Evolutionary conservation across 2,888 invertebrate species (phyloP), one percentile per base, ranked within the genome.

Genomic region (Apomyelois bistriatella): DNA sequence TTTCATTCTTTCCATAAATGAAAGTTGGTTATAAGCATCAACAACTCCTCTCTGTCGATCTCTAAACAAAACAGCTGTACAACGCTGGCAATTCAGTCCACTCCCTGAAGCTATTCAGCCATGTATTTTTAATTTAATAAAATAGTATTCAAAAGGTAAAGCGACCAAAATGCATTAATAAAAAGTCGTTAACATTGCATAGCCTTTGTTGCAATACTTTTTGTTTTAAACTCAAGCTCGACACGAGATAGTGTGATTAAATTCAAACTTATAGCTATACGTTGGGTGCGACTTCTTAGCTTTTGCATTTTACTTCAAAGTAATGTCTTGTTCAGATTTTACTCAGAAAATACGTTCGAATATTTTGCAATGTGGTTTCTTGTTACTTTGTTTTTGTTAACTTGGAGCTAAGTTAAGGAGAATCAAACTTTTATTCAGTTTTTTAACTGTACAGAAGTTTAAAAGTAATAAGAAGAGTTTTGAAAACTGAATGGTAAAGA

Each of bases 241-340:
- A 40, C 50, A 50, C 50, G 50, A 50, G 50, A 50, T 41, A 51
- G 42, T 51, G 42, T 43, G 51, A 51, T 51, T 51, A 51, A 51
- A 51, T 51, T 51, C 35, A 36, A 43, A 43, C 32, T 51, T 51
- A 51, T 36, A 22, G 17, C 51, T 42, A 17, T 51, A 43, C 12
- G n/a, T 49, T 49, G 38, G 12, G 30, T 15, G 32, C 30, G 30
- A 32, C 30, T 46, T 13, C 30, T 32, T 46, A 13, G 35, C 28
- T 41, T 50, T 41, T 41, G 50, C 40, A 32, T 41, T 50, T 50
- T 50, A 41, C 41, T 41, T 41, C 16, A n/a, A 30, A 50, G 32
- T 38, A 49, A 49, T 40, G 28, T 41, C 30, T 15, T 50, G 41
- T 41, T 41, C 17, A 17, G 17, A 13, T 48, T 37, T 46, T 32